Conservation (phyloP, 2,888 invertebrate genomes). For the Anoncus sp. region DNA sequence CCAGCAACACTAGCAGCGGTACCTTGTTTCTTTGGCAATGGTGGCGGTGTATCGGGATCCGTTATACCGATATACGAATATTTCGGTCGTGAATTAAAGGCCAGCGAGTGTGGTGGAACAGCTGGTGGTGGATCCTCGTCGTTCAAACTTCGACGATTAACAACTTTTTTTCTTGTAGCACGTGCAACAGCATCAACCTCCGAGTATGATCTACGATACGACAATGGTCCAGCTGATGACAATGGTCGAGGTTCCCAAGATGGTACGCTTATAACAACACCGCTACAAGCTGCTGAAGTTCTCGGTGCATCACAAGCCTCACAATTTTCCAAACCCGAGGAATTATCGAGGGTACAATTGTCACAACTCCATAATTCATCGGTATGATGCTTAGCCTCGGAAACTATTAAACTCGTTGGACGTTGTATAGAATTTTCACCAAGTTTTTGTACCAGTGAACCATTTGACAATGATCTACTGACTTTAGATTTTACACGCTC, state of each 20-base stretch:
- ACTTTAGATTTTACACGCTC: conserved; percentile 84
- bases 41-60: conserved; percentile 81
- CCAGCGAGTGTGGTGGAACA: conserved; percentile 82
- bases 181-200: conserved; percentile 81
- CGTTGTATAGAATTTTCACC: conserved; percentile 84
- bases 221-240: conserved; percentile 79
- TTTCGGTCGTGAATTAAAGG: conserved; percentile 79
- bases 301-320: conserved; percentile 91
- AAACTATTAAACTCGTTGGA: conserved; percentile 86
- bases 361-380: conserved; percentile 87
- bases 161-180: conserved; percentile 83
- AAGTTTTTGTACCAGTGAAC: conserved; percentile 86
- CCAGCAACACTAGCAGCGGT: conserved; percentile 55
- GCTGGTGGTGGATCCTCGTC: conserved; percentile 86
- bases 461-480: conserved; percentile 87
- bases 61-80: conserved; percentile 80
- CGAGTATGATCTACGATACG: conserved; percentile 82
- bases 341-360: conserved; percentile 91
- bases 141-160: conserved; percentile 82
- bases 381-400: conserved; percentile 82
- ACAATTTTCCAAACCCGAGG: conserved; percentile 87
- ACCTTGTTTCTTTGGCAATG: conserved; percentile 81
- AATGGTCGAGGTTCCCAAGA: conserved; percentile 82
- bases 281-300: conserved; percentile 83
- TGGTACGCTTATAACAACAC: conserved; percentile 83